These are phyloP conservation scores for Actenoides hombroni DNA, from an alignment of 2,113 vertebrate species.

Conservation along the genomic window DNA sequence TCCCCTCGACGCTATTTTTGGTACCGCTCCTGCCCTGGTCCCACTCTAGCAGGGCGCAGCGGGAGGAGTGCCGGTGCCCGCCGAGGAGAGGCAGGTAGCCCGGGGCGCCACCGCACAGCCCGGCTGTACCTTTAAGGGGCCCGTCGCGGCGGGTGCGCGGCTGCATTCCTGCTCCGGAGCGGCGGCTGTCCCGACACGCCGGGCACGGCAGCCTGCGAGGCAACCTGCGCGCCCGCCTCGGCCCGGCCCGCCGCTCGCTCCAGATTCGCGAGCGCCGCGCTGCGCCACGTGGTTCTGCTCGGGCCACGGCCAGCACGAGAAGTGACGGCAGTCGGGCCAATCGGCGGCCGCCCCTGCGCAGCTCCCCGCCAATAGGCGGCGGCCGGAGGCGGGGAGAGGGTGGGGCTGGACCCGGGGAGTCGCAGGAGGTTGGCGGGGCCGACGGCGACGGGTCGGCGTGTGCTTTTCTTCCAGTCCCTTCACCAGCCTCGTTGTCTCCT, in stretches of 20 bases:
- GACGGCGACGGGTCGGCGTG: too few species aligned
- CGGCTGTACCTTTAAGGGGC: constrained; percentile 80
- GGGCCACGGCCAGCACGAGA: too few species aligned
- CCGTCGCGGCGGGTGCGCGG: constrained; percentile 77
- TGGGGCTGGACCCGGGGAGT: too few species aligned
- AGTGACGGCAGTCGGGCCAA: too few species aligned
- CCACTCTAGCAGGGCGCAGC: not conserved
- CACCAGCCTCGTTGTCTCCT: too few species aligned
- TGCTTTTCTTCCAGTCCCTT: too few species aligned
- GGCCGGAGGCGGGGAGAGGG: too few species aligned
- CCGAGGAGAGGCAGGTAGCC: constrained; percentile 49
- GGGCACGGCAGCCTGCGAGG: constrained; percentile 71
- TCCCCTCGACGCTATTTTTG: not conserved
- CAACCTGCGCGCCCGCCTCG: constrained; percentile 66
- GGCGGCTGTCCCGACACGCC: constrained; percentile 91
- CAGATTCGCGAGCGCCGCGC: too few species aligned
- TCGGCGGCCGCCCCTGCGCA: too few species aligned
- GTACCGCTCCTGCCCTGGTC: not conserved
- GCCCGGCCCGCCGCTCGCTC: not conserved
- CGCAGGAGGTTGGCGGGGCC: too few species aligned
- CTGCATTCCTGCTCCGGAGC: constrained; percentile 85
- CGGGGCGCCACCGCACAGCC: constrained; percentile 39
- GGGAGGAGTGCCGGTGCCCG: not conserved
- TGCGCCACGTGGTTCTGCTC: too few species aligned
- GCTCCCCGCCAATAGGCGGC: too few species aligned